These are phyloP conservation scores for Epizoanthus stellaris DNA, from an alignment of 92 coral and sea anemone genomes.

Conservation along the genomic window DNA sequence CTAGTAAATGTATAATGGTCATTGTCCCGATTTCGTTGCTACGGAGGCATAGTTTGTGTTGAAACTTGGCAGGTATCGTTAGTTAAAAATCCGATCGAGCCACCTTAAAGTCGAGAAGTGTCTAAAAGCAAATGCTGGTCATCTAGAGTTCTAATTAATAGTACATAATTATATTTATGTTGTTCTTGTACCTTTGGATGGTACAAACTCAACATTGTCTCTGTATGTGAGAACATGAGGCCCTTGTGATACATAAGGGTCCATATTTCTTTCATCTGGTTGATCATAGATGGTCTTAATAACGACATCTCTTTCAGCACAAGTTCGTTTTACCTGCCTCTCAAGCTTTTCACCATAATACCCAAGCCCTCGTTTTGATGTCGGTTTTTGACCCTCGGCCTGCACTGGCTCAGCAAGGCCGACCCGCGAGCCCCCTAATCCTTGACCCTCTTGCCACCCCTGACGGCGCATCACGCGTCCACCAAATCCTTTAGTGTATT, in stretches of 20 bases:
- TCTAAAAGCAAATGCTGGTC: too few species aligned
- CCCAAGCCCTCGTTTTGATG: conserved; percentile 91
- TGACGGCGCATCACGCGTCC: conserved; percentile 86
- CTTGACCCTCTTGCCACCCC: conserved; percentile 91
- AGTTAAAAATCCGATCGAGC: too few species aligned
- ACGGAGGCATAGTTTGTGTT: too few species aligned
- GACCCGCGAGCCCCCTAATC: conserved; percentile 85
- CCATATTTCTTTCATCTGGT: conserved; percentile 67
- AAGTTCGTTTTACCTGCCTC: conserved; percentile 76
- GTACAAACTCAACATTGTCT: conserved; percentile 81
- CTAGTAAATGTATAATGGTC: too few species aligned
- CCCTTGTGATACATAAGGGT: conserved; percentile 79
- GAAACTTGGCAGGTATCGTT: too few species aligned
- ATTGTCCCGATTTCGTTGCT: too few species aligned
- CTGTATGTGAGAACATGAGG: conserved; percentile 84
- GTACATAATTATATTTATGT: not conserved
- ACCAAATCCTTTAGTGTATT: conserved; percentile 89
- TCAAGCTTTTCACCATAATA: conserved; percentile 92
- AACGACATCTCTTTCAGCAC: conserved; percentile 83
- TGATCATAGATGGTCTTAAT: conserved; percentile 91
- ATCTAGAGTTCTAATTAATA: not conserved
- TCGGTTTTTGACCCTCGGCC: conserved; percentile 90
- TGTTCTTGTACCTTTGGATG: conserved; percentile 25
- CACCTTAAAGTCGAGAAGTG: too few species aligned
- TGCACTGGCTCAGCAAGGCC: conserved; percentile 89